These are phyloP conservation scores for Sebastes fasciatus DNA, from an alignment of 2,113 vertebrate genomes.

Conservation along the genomic window DNA sequence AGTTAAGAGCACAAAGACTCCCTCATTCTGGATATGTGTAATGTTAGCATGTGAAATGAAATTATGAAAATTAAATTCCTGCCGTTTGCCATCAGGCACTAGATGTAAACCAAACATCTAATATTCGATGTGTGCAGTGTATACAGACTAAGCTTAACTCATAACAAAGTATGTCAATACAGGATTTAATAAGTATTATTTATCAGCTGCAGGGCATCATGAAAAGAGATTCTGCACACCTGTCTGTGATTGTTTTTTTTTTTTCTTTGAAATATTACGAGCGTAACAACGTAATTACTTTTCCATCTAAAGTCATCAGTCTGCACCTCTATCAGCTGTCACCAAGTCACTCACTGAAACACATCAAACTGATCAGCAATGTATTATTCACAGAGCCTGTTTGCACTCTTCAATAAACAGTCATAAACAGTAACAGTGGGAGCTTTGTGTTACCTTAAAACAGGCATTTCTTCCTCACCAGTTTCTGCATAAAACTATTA, in stretches of 20 bases:
- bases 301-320: constrained; percentile 31
- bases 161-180: constrained; percentile 13
- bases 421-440: not conserved
- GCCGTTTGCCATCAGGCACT: not conserved
- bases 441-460: not conserved
- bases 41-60: not conserved
- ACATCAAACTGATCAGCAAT: not conserved
- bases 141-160: constrained; percentile 5
- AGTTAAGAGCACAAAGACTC: not conserved
- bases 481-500: not conserved
- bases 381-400: not conserved
- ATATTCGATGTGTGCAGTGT: not conserved
- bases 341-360: not conserved
- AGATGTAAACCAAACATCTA: not conserved
- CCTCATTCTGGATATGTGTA: not conserved
- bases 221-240: constrained; percentile 8
- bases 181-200: constrained; percentile 21
- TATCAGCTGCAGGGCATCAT: constrained; percentile 30
- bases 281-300: constrained; percentile 29
- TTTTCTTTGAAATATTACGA: constrained; percentile 26
- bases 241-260: constrained; percentile 7
- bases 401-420: not conserved
- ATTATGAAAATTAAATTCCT: not conserved
- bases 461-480: not conserved
- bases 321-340: constrained; percentile 21